Evolutionary conservation across 1,140 invertebrate genomes (phyloP), one percentile per base, ranked within the genome.

Genomic region (Caenorhabditis tropicalis): DNA sequence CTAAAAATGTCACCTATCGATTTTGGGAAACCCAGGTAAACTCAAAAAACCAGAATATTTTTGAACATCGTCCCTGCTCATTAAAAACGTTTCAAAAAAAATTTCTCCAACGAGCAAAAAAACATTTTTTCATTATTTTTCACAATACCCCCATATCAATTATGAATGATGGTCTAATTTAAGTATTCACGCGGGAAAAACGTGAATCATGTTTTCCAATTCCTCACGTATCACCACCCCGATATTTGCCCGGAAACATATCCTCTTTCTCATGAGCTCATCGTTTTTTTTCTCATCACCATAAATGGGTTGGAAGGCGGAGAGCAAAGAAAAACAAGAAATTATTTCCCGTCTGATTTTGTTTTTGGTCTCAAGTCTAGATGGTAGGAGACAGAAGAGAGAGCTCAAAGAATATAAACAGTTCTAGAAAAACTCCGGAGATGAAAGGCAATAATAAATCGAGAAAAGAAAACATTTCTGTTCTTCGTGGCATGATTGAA

Each of bases 91-190:
- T n/a, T n/a, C 12, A n/a, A 51, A 27, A 10, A 4, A 2, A 24
- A 56, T 1, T 27, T 10, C 53, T 56, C 24, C 7, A 27, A 29
- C 36, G 58, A 65, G 29, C 58, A 65, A 33, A 65, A 65, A 65
- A 65, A 65, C 58, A 65, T 74, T 39, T 46, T 0, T 36, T 24
- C 43, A 33, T 74, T 3, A 19, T 46, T 74, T 43, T 24, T 27
- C 53, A 56, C 36, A 74, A 74, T 74, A 43, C 65, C 21, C 65
- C 21, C 24, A 9, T 39, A 74, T 74, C 65, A 74, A 74, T 74
- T 74, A 74, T 74, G 65, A 74, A 74, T 43, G 65, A 74, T 15
- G 36, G 65, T 74, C 36, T 74, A 27, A 74, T 74, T 74, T 24
- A 21, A 43, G 65, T 74, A 74, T 74, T 74, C 65, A 43, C 36